Conservation (phyloP, 2,113 vertebrate species). For the Gallinago undulata region DNA sequence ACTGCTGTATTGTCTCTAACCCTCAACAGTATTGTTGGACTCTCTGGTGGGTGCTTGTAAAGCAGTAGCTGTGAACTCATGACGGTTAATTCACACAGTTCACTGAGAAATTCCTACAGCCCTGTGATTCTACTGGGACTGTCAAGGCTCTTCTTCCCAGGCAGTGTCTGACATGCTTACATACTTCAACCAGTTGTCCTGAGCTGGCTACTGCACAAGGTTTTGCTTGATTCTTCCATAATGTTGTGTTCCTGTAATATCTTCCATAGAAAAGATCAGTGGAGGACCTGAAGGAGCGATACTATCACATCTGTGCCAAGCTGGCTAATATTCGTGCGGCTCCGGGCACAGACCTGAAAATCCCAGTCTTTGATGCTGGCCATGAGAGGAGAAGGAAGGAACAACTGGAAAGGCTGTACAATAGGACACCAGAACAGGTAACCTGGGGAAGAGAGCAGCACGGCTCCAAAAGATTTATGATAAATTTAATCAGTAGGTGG, state of each 20-base stretch:
- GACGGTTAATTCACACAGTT: background rate
- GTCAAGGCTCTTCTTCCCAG: background rate
- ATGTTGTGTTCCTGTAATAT: background rate
- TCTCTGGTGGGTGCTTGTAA: background rate
- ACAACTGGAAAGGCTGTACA: slow-evolving; percentile 95
- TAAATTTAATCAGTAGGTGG: background rate
- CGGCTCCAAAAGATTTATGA: background rate
- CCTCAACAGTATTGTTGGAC: background rate
- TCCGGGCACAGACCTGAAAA: slow-evolving; percentile 91
- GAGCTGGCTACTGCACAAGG: background rate
- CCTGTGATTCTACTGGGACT: background rate
- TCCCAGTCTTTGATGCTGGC: slow-evolving; percentile 94
- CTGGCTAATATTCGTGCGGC: slow-evolving; percentile 90
- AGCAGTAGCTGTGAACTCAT: background rate
- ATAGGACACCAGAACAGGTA: slow-evolving; percentile 96
- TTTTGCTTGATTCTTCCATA: background rate
- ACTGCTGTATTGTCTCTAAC: background rate
- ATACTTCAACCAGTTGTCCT: background rate
- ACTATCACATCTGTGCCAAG: slow-evolving; percentile 95
- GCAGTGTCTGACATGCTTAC: background rate
- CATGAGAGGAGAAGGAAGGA: slow-evolving; percentile 96
- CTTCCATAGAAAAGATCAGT: slow-evolving; percentile 89
- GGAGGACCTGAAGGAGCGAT: slow-evolving; percentile 96
- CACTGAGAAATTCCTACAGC: background rate
- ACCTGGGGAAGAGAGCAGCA: background rate